A percentile compares a stretch with the other conserved stretches of the same genome.
Conservation (phyloP, 1,140 invertebrate species). For the Bombus ignitus region DNA sequence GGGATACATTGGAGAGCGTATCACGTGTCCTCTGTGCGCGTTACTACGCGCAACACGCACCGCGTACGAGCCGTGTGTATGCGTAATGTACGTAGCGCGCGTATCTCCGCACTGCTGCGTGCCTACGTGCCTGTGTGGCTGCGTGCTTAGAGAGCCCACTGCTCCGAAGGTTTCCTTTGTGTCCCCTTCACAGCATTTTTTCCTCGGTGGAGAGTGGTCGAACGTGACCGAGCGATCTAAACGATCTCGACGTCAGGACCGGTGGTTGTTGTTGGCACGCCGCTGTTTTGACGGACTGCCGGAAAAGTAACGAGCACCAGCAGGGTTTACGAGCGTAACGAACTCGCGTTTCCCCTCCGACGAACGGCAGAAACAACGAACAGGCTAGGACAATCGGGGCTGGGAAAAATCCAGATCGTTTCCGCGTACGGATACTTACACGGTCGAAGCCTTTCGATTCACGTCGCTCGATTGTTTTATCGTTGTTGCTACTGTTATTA, state of each 20-base stretch:
- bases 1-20: conserved; percentile 41
- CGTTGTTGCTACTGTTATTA: background rate
- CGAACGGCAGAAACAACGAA: background rate
- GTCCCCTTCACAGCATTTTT: background rate
- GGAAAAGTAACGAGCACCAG: background rate
- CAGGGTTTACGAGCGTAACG: conserved; percentile 19
- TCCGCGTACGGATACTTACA: background rate
- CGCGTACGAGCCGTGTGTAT: background rate
- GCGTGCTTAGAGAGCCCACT: conserved; percentile 17
- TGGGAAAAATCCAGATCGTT: conserved; percentile 9
- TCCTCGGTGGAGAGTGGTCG: conserved; percentile 20
- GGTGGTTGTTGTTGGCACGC: too few species aligned
- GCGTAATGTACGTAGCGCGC: background rate
- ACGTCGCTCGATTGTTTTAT: background rate
- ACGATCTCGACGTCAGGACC: background rate
- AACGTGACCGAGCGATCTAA: conserved; percentile 47
- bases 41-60: conserved; percentile 22
- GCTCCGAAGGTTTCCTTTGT: conserved; percentile 11
- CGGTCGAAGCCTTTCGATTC: background rate
- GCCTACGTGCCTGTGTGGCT: conserved; percentile 8
- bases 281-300: conserved; percentile 21
- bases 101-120: background rate
- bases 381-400: background rate
- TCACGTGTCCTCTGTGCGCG: conserved; percentile 44
- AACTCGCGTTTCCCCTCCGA: background rate